Conservation (phyloP, 2,888 invertebrate genomes). For the Brenthis ino region DNA sequence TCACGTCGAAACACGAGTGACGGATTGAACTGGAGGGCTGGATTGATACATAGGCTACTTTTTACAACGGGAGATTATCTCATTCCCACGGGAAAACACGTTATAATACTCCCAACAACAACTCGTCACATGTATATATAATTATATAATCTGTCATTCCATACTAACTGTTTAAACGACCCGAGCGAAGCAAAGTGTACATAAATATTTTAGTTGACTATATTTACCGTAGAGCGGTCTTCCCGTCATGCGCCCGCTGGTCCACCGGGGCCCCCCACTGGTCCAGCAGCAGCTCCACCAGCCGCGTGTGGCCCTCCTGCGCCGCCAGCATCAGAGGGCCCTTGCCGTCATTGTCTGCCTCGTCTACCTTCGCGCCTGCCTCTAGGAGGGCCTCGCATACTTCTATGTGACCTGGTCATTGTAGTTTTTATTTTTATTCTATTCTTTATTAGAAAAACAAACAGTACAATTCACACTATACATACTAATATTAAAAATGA, state of each 20-base stretch:
- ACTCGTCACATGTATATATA: too few relatives aligned
- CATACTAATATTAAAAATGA: too few relatives aligned
- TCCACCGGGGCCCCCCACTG: slow-evolving; percentile 90
- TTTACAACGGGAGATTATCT: too few relatives aligned
- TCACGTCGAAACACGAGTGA: too few relatives aligned
- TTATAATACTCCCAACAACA: too few relatives aligned
- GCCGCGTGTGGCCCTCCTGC: slow-evolving; percentile 89
- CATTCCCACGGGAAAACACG: too few relatives aligned
- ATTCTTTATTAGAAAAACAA: background rate
- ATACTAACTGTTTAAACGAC: too few relatives aligned
- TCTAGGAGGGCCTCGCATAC: slow-evolving; percentile 92
- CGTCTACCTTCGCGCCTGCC: slow-evolving; percentile 93
- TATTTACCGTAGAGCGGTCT: slow-evolving; percentile 88
- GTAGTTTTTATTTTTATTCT: too few relatives aligned
- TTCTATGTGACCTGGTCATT: slow-evolving; percentile 86
- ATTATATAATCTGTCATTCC: too few relatives aligned
- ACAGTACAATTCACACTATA: background rate
- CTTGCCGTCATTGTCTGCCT: slow-evolving; percentile 95
- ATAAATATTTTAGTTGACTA: background rate
- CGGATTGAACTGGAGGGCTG: too few relatives aligned
- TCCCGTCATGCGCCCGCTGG: slow-evolving; percentile 94
- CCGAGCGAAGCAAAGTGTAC: too few relatives aligned
- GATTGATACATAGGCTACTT: too few relatives aligned
- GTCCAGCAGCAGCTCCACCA: slow-evolving; percentile 86
- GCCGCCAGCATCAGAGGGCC: slow-evolving; percentile 93